These are phyloP conservation scores for Percina caprodes DNA, from an alignment of 2,113 vertebrate genomes.

Conservation along the genomic window DNA sequence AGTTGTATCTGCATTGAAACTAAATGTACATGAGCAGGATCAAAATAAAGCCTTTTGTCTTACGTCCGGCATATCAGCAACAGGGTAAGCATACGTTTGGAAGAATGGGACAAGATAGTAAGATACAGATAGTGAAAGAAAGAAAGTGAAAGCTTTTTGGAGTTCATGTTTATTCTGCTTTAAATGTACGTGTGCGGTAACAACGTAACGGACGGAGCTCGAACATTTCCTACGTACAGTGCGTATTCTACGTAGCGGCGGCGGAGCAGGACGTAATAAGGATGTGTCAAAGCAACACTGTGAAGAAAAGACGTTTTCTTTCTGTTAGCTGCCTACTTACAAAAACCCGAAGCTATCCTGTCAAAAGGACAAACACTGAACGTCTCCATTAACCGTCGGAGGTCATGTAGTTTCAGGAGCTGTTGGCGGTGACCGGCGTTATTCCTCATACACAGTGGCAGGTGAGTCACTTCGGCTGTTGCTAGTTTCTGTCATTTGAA, in stretches of 20 bases:
- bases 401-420: neutral
- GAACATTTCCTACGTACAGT: neutral
- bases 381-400: no score
- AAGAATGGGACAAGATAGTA: neutral
- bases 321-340: neutral
- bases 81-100: neutral
- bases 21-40: neutral
- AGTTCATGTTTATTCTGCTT: slow-evolving; percentile 13
- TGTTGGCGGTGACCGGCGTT: slow-evolving; percentile 10
- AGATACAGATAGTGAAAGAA: neutral
- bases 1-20: neutral
- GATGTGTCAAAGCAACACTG: neutral
- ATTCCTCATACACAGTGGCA: slow-evolving; percentile 58
- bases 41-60: neutral
- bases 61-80: neutral
- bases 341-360: neutral
- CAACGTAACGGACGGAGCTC: slow-evolving; percentile 10
- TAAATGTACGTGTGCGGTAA: slow-evolving; percentile 26
- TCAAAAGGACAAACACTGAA: neutral
- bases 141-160: neutral
- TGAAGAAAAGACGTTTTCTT: neutral
- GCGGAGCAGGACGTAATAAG: neutral
- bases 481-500: neutral
- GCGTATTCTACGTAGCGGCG: slow-evolving; percentile 40
- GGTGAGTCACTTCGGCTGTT: slow-evolving; percentile 73